Evolutionary conservation across 2,113 vertebrate genomes (phyloP).

Genomic region (Camarhynchus parvulus): DNA sequence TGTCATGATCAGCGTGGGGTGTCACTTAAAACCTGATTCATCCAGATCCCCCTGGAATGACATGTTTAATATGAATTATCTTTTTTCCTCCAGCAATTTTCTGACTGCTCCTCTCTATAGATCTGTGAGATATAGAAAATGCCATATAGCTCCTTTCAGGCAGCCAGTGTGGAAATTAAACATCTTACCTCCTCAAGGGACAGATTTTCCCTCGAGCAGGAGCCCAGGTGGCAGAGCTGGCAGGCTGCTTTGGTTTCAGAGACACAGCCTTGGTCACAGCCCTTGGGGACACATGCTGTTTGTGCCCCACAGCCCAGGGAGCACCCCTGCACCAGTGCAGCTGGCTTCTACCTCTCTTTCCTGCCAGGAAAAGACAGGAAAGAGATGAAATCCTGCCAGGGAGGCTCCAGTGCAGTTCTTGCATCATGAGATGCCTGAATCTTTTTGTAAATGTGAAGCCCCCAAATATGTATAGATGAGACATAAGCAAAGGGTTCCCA

Average conservation of each 20-base stretch:
- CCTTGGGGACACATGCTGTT: background rate
- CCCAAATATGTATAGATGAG: background rate
- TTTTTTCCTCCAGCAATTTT: constrained; percentile 41
- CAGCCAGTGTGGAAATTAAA: constrained; percentile 59
- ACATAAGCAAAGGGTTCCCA: background rate
- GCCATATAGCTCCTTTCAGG: constrained; percentile 15
- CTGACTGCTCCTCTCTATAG: constrained; percentile 42
- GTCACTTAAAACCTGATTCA: constrained; percentile 55
- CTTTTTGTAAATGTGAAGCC: background rate
- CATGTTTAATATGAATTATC: constrained; percentile 43
- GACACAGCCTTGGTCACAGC: background rate
- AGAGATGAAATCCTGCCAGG: background rate
- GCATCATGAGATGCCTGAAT: background rate
- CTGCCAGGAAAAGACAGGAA: background rate
- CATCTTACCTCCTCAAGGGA: constrained; percentile 3
- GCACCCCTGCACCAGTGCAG: background rate
- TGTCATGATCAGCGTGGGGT: constrained; percentile 13
- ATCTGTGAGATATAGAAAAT: constrained; percentile 20
- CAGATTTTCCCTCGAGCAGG: background rate
- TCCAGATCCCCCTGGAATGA: constrained; percentile 32
- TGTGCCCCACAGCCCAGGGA: background rate
- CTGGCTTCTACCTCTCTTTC: background rate
- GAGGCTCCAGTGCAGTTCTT: background rate
- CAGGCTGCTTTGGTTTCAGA: background rate
- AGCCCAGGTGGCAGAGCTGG: background rate